Evolutionary conservation across 1,140 invertebrate species (phyloP).

Genomic region (Metopolophium dirhodum): DNA sequence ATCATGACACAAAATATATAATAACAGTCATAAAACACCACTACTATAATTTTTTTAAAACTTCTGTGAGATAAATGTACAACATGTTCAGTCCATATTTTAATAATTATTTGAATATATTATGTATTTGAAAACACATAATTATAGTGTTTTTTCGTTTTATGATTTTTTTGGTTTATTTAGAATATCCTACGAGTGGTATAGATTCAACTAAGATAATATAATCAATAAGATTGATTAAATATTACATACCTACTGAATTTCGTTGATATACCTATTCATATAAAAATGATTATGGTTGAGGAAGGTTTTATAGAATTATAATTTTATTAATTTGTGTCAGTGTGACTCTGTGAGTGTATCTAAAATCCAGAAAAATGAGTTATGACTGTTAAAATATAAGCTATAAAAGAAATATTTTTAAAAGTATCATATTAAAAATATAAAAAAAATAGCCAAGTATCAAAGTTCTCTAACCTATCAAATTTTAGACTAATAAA

Average conservation of each 20-base stretch:
- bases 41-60: not conserved
- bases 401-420: no score
- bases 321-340: no score
- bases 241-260: not conserved
- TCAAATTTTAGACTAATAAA: not conserved
- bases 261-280: not conserved
- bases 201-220: not conserved
- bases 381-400: no score
- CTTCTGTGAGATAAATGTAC: not conserved
- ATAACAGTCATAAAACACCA: not conserved
- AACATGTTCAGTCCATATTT: not conserved
- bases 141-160: not conserved
- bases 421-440: no score
- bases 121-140: not conserved
- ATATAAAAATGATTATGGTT: no score
- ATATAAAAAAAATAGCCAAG: not conserved
- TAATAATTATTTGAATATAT: not conserved
- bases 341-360: no score
- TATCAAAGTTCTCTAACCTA: not conserved
- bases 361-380: no score
- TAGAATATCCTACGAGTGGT: not conserved
- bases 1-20: not conserved
- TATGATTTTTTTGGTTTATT: not conserved
- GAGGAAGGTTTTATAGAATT: no score
- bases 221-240: not conserved